Conservation (phyloP, 2,888 invertebrate species). For the Aphidoletes aphidimyza region DNA sequence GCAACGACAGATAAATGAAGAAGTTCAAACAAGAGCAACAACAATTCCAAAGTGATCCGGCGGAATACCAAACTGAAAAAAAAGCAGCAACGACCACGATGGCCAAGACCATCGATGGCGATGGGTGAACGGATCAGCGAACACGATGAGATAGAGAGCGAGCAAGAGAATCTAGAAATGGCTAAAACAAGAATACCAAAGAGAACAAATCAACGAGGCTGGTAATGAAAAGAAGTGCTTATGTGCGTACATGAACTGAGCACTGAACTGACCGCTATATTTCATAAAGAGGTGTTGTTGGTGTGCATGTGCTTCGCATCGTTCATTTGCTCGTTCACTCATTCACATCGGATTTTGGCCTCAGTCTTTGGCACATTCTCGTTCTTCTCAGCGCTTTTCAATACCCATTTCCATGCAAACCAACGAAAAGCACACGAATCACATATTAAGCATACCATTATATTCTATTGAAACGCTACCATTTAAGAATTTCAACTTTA, state of each 20-base stretch:
- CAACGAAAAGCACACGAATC: not conserved
- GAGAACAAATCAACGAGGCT: not conserved
- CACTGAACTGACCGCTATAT: conserved; percentile 24
- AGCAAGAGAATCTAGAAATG: not conserved
- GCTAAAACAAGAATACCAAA: conserved; percentile 8
- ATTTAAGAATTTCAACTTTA: not conserved
- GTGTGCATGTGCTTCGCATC: not conserved
- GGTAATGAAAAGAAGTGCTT: conserved; percentile 22
- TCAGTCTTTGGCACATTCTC: no score
- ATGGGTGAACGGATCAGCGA: no score
- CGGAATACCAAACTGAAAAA: conserved; percentile 9
- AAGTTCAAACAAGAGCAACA: conserved; percentile 35
- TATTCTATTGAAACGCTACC: not conserved
- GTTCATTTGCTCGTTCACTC: not conserved
- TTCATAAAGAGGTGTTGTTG: conserved; percentile 18
- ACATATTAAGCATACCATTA: conserved; percentile 3
- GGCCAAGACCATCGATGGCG: no score
- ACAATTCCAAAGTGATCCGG: conserved; percentile 12
- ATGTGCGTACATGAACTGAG: conserved; percentile 3
- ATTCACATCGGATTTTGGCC: no score
- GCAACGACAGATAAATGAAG: conserved; percentile 43
- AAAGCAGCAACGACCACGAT: no score
- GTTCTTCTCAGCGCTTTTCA: no score
- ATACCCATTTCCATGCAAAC: not conserved
- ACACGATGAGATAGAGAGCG: no score